These are phyloP conservation scores for Scrobipalpa atriplicella DNA, from an alignment of 2,888 invertebrate species.

Conservation along the genomic window DNA sequence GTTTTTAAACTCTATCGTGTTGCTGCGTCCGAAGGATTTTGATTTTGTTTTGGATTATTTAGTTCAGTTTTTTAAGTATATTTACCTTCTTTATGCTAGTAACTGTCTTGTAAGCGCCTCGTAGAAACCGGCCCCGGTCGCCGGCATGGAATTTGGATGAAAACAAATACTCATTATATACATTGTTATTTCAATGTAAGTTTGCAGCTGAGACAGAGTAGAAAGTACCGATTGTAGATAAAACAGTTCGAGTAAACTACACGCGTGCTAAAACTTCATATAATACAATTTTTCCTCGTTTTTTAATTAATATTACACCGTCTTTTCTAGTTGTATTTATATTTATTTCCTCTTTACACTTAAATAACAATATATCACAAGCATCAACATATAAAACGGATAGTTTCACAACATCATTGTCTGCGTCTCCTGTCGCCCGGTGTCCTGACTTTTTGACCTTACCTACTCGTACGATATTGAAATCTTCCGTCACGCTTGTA, in stretches of 20 bases:
- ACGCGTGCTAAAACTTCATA: constrained; percentile 73
- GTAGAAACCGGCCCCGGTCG: constrained; percentile 33
- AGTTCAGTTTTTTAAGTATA: constrained; percentile 4
- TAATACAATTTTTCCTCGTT: constrained; percentile 58
- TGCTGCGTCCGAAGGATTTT: not conserved
- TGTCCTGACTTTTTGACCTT: constrained; percentile 70
- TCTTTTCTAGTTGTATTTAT: constrained; percentile 71
- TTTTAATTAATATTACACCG: constrained; percentile 65
- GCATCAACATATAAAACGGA: constrained; percentile 77
- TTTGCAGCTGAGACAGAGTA: constrained; percentile 44
- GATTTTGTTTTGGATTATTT: not conserved
- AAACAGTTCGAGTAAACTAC: constrained; percentile 60
- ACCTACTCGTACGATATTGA: constrained; percentile 49
- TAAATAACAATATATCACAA: constrained; percentile 83
- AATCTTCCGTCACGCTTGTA: constrained; percentile 39
- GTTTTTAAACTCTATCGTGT: not conserved
- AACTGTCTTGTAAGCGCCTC: not conserved
- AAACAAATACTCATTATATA: constrained; percentile 71
- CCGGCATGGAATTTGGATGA: constrained; percentile 78
- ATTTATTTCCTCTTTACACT: constrained; percentile 78
- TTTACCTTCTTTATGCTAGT: not conserved
- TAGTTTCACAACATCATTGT: constrained; percentile 41
- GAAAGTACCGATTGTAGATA: constrained; percentile 48
- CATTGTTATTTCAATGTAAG: constrained; percentile 82
- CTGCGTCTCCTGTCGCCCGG: constrained; percentile 39